Base-by-base conservation (phyloP, 2,113 vertebrate genomes). In the Canis aureus region DNA sequence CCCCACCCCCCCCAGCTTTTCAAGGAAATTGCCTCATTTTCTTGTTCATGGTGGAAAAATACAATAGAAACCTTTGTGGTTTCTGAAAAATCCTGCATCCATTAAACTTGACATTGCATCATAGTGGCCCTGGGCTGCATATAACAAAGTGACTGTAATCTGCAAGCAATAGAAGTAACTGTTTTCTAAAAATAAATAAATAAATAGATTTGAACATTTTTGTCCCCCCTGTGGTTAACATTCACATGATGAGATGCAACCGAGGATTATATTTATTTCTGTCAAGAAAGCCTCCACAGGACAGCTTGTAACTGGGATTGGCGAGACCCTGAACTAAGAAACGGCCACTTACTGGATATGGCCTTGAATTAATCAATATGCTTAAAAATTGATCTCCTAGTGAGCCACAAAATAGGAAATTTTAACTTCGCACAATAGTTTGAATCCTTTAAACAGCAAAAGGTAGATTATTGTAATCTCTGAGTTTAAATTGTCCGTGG, bases 41-140 rank as follows among this genome's bases (percentile, higher is more conserved):
- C 32, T 92, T 82, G 5, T 76, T 92, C 64, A 67, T 5, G 74
- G 15, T 2, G 66, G 79, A 91, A 80, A 69, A 2, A 15, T 73
- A 85, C 3, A 95, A 62, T 71, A 57, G 49, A 95, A 94, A 69
- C 7, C 23, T 90, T 76, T 66, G 5, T 80, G 35, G 16, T 87
- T 98, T 92, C 73, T 94, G 62, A 80, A 97, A 92, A 93, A 38
- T 69, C 13, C 20, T 73, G 11, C 13, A 64, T 43, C 27, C 55
- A 23, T 91, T 66, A 86, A 92, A 87, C 1, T 49, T 89, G 16
- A 29, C 20, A 86, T 22, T 76, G 62, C 3, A 57, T 74, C 64
- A 7, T 66, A 62, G 71, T 91, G 32, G 9, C 62, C 91, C 51
- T 66, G 16, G 9, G 20, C 8, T 49, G 32, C 32, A 53, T 38